Conservation (phyloP, 2,888 invertebrate species). For the Onthophagus sagittarius region DNA sequence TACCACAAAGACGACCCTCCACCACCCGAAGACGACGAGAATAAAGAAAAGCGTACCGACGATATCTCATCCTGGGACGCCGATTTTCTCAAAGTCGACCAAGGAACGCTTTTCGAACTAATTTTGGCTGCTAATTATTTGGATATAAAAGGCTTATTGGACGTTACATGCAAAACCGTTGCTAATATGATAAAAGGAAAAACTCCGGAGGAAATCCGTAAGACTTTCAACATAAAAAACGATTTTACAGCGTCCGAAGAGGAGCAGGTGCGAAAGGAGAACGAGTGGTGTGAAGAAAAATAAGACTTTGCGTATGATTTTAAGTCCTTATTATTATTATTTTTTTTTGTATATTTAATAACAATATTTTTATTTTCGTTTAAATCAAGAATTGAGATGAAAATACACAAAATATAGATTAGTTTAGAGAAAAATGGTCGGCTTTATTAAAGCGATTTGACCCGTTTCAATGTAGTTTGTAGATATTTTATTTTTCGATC, state of each 20-base stretch:
- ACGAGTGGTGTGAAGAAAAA: conserved; percentile 92
- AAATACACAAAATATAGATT: too few relatives aligned
- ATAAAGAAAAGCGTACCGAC: conserved; percentile 96
- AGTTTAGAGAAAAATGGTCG: too few relatives aligned
- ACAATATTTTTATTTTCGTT: too few relatives aligned
- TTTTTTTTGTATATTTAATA: neutral
- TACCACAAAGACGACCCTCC: conserved; percentile 95
- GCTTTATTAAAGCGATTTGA: too few relatives aligned
- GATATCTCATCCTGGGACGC: conserved; percentile 99
- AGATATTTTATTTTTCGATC: too few relatives aligned
- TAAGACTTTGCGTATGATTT: conserved; percentile 42
- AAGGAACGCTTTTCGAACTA: conserved; percentile 92
- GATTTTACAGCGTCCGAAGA: conserved; percentile 95
- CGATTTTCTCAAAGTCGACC: conserved; percentile 97
- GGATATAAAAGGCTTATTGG: conserved; percentile 91
- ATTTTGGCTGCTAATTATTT: conserved; percentile 96
- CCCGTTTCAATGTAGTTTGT: too few relatives aligned
- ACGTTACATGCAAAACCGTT: conserved; percentile 97
- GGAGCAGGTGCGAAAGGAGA: conserved; percentile 95
- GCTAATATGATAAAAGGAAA: conserved; percentile 99
- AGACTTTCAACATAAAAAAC: conserved; percentile 95
- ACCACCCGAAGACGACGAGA: conserved; percentile 94
- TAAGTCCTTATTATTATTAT: neutral
- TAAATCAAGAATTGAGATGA: too few relatives aligned
- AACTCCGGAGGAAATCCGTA: conserved; percentile 95